Evolutionary conservation across 2,888 invertebrate genomes (phyloP), one percentile per base, ranked within the genome.

Genomic region (Agriotes lineatus): DNA sequence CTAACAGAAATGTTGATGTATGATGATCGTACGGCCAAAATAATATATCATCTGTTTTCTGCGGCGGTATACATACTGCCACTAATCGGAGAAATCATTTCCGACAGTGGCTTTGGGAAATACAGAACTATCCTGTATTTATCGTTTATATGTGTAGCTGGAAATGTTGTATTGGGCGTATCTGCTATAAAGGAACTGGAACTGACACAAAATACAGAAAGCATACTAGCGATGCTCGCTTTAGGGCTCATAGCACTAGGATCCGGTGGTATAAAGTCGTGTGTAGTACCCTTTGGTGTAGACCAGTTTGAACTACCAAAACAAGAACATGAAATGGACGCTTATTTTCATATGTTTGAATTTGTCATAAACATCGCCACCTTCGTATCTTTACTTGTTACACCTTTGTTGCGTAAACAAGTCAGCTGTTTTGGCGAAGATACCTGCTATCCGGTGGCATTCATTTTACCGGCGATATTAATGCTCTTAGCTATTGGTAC

Each of bases 101-200:
- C 52, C 2, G 52, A 52, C n/a, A 52, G 52, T 10, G 22, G 25
- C 1, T 30, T 19, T 12, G 52, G 52, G 16, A 52, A 52, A 52
- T 52, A 25, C 22, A 52, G 25, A 6, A 52, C 52, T 1, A 30
- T 52, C 10, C 14, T 52, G 9, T 52, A 52, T 10, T n/a, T 52
- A 22, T 52, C 52, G n/a, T 1, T 52, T 1, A 9, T 52, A 1
- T 52, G 25, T 16, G 30, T 10, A 14, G n/a, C 4, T 6, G 52
- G 52, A 1, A 52, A 30, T 14, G 25, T 52, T 2, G 1, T 25
- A 2, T 52, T 52, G 2, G 25, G 25, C 1, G 2, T 25, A 12
- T 30, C 30, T 14, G 25, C 52, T 12, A 14, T 52, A 2, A n/a
- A 10, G 5, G 2, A 1, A 7, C 2, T 30, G 3, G n/a, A n/a